Evolutionary conservation across 2,113 vertebrate species (phyloP).

Genomic region (Paedocypris sp.): DNA sequence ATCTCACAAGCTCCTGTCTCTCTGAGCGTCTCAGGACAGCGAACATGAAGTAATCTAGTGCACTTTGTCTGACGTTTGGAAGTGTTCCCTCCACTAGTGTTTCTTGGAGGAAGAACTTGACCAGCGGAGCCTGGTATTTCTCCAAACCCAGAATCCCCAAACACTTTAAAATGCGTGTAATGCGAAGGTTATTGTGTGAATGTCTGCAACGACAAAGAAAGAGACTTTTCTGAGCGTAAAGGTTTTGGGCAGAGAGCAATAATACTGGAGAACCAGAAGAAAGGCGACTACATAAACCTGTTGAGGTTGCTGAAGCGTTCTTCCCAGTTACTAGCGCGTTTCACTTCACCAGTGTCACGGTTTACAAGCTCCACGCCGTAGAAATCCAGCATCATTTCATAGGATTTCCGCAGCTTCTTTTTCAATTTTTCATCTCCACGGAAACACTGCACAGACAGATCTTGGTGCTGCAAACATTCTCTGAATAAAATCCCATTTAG

Average conservation of each 20-base stretch:
- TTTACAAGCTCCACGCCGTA: slow-evolving; percentile 69
- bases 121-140: slow-evolving; percentile 74
- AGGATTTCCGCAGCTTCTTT: slow-evolving; percentile 65
- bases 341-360: slow-evolving; percentile 55
- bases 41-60: slow-evolving; percentile 86
- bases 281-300: slow-evolving; percentile 50
- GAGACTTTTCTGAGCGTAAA: neutral
- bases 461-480: neutral
- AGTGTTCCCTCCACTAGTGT: slow-evolving; percentile 59
- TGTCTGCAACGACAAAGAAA: slow-evolving; percentile 49
- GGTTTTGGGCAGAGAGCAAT: neutral
- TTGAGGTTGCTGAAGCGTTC: slow-evolving; percentile 73
- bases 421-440: slow-evolving; percentile 38
- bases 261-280: neutral
- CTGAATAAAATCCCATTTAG: neutral
- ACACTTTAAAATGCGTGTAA: slow-evolving; percentile 89
- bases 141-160: slow-evolving; percentile 75
- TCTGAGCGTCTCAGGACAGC: slow-evolving; percentile 59
- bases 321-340: slow-evolving; percentile 59
- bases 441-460: slow-evolving; percentile 57
- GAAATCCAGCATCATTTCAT: slow-evolving; percentile 84
- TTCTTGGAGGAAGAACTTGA: slow-evolving; percentile 77
- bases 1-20: slow-evolving; percentile 64
- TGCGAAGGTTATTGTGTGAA: slow-evolving; percentile 82
- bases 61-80: slow-evolving; percentile 64